A percentile compares a stretch with the other conserved stretches of the same genome.
Conservation (phyloP, 2,113 vertebrate species). For the Solenodon paradoxus region DNA sequence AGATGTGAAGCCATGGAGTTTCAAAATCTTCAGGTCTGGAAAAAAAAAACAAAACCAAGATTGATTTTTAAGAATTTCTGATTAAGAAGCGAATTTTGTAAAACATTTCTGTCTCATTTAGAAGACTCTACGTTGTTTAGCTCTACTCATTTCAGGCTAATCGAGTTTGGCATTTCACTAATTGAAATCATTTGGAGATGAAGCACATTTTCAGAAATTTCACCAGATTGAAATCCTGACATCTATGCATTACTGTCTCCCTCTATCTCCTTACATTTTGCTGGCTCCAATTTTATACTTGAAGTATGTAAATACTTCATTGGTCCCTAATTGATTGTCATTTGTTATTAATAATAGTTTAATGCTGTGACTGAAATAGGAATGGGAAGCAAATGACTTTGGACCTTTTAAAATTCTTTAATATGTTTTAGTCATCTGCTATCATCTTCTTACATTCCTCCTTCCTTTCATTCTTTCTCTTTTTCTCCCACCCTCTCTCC, state of each 20-base stretch:
- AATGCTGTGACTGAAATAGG: neutral
- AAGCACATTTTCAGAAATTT: slow-evolving; percentile 44
- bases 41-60: slow-evolving; percentile 9
- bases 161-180: slow-evolving; percentile 30
- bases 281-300: neutral
- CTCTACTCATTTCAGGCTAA: neutral
- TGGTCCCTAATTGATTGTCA: neutral
- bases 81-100: slow-evolving; percentile 50
- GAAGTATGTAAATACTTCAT: neutral
- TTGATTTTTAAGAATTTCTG: slow-evolving; percentile 33
- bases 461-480: neutral
- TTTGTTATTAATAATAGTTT: neutral
- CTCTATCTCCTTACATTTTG: slow-evolving; percentile 10
- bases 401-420: slow-evolving; percentile 9
- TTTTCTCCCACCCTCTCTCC: neutral
- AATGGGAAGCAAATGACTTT: neutral
- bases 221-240: slow-evolving; percentile 32
- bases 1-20: slow-evolving; percentile 14
- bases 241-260: neutral
- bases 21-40: neutral
- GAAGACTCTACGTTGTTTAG: neutral
- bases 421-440: neutral
- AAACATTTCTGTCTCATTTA: slow-evolving; percentile 54
- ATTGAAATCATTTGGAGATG: slow-evolving; percentile 56
- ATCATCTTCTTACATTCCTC: neutral